Evolutionary conservation across 2,888 invertebrate genomes (phyloP), one percentile per base, ranked within the genome.

Genomic region (Oligia strigilis): DNA sequence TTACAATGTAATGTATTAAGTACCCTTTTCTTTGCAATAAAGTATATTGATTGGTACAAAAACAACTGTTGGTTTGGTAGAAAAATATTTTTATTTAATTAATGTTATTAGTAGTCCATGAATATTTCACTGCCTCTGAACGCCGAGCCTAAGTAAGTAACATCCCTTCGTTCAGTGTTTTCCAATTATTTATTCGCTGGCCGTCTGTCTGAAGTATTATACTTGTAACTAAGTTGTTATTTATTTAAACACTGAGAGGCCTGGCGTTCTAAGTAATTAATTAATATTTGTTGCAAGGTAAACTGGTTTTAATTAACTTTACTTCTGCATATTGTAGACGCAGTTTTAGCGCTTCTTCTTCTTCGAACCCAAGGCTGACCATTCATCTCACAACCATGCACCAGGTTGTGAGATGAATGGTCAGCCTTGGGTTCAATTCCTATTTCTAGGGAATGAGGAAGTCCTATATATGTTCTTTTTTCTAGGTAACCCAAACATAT

Each of bases 291-390:
- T 74, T 72, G 43, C 6, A 49, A 65, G 49, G 40, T 49, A 77
- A 58, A n/a, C 77, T 23, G 29, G 49, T 58, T 77, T 80, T 77
- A 77, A 82, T 82, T 58, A 77, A 58, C 14, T 81, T 81, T 72
- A n/a, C 55, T 64, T 67, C n/a, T 49, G n/a, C 11, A 55, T 29
- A 17, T 49, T 8, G 8, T 23, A 2, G 29, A 55, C 0, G 2
- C 46, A 64, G 17, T 52, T 60, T 40, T 60, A 55, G 43, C 0
- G 13, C 4, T 67, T 36, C 19, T 23, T n/a, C 46, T 29, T 29
- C 29, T 29, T 29, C 29, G 29, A 29, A 29, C 29, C 29, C 29
- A 29, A 29, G 29, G 29, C 29, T 29, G 29, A 29, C 29, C 29
- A 29, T 29, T 0, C 29, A 29, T 29, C 29, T 29, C 29, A 29